Conservation (phyloP, 2,888 invertebrate species). For the Coecobrya sp. region DNA sequence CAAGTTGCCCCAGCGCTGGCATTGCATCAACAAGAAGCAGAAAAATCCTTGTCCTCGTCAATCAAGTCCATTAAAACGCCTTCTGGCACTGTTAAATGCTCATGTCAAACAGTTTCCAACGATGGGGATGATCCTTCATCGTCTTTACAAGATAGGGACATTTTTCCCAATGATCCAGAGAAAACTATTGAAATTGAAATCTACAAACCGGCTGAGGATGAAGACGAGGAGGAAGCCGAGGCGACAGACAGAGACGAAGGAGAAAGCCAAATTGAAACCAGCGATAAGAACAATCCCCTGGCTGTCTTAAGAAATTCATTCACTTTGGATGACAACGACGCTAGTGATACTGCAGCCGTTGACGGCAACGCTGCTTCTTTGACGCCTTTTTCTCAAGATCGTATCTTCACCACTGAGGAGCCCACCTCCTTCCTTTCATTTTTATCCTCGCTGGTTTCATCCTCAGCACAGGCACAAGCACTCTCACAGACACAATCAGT, state of each 20-base stretch:
- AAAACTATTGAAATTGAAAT: slow-evolving; percentile 73
- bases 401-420: slow-evolving; percentile 41
- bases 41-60: not conserved
- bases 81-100: slow-evolving; percentile 58
- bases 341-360: not conserved
- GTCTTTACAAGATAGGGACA: not conserved
- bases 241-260: not conserved
- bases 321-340: slow-evolving; percentile 46
- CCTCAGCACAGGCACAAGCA: slow-evolving; percentile 4
- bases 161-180: not conserved
- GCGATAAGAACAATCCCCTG: not conserved
- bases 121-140: not conserved
- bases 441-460: slow-evolving; percentile 18
- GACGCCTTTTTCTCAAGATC: slow-evolving; percentile 24
- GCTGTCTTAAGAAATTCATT: slow-evolving; percentile 54
- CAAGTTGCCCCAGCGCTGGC: slow-evolving; percentile 52
- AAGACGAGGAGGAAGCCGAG: not conserved
- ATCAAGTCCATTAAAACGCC: slow-evolving; percentile 49
- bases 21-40: slow-evolving; percentile 47
- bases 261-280: not conserved
- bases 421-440: slow-evolving; percentile 52
- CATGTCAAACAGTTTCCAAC: slow-evolving; percentile 58
- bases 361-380: not conserved
- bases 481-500: not conserved
- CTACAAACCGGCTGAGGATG: slow-evolving; percentile 47